Evolutionary conservation across 2,888 invertebrate genomes (phyloP).

Genomic region (Tiliacea citrago): DNA sequence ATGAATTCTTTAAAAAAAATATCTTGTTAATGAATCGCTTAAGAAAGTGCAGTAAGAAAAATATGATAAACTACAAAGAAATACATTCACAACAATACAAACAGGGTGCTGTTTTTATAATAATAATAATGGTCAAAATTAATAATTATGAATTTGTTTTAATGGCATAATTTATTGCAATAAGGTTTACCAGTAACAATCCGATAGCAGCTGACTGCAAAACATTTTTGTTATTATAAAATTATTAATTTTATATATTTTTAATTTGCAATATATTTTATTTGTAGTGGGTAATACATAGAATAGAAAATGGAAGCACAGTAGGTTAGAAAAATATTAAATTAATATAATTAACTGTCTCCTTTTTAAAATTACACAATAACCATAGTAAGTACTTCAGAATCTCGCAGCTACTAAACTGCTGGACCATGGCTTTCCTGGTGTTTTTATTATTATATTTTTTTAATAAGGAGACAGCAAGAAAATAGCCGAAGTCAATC

Average conservation of each 20-base stretch:
- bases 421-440: neutral
- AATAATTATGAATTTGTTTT: constrained; percentile 72
- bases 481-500: constrained; percentile 44
- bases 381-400: neutral
- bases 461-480: constrained; percentile 56
- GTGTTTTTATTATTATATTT: neutral
- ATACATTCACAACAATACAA: constrained; percentile 52
- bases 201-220: constrained; percentile 94
- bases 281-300: constrained; percentile 59
- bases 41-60: constrained; percentile 60
- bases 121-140: constrained; percentile 72
- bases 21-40: neutral
- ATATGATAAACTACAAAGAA: constrained; percentile 64
- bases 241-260: constrained; percentile 77
- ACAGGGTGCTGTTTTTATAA: constrained; percentile 66
- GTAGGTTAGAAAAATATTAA: constrained; percentile 50
- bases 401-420: neutral
- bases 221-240: constrained; percentile 83
- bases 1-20: neutral
- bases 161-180: constrained; percentile 72
- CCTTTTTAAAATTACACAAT: constrained; percentile 35
- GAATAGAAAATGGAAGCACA: constrained; percentile 63
- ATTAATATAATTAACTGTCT: constrained; percentile 44
- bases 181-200: constrained; percentile 93
- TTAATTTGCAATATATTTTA: constrained; percentile 68